Evolutionary conservation across 2,113 vertebrate genomes (phyloP).

Genomic region (Macaca mulatta): DNA sequence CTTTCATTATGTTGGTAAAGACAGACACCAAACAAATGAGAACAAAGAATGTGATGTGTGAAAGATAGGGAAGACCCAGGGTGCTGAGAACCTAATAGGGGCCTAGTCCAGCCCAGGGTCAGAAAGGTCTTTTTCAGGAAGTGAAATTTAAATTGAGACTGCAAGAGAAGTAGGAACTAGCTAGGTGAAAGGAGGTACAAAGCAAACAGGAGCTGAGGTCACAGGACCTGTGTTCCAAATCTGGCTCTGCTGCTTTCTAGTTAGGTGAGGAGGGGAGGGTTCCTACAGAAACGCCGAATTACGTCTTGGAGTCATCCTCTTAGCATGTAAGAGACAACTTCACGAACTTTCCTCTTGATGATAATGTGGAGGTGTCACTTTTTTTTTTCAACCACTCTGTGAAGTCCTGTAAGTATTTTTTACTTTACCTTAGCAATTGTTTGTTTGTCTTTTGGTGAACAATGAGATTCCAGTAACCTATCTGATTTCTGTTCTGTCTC

Average conservation of each 20-base stretch:
- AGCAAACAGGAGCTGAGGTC: background rate
- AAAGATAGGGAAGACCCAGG: background rate
- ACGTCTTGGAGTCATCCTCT: background rate
- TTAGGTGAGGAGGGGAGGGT: background rate
- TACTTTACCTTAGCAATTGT: background rate
- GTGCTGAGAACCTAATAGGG: background rate
- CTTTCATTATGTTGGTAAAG: background rate
- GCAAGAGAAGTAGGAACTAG: background rate
- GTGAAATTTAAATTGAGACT: background rate
- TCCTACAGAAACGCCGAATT: background rate
- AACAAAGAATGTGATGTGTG: background rate
- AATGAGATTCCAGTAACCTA: background rate
- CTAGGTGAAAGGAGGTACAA: background rate
- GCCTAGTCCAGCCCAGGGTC: background rate
- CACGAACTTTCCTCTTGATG: background rate
- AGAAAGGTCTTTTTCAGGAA: background rate
- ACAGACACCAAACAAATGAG: background rate
- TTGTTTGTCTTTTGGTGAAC: background rate
- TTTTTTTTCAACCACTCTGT: background rate
- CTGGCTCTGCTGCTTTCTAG: background rate
- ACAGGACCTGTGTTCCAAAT: background rate
- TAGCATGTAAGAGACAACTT: background rate
- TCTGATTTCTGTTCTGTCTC: background rate
- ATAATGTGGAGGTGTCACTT: background rate
- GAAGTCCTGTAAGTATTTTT: background rate